Base-by-base conservation (phyloP, 2,888 invertebrate genomes). In the Cryptophagus acutangulus region DNA sequence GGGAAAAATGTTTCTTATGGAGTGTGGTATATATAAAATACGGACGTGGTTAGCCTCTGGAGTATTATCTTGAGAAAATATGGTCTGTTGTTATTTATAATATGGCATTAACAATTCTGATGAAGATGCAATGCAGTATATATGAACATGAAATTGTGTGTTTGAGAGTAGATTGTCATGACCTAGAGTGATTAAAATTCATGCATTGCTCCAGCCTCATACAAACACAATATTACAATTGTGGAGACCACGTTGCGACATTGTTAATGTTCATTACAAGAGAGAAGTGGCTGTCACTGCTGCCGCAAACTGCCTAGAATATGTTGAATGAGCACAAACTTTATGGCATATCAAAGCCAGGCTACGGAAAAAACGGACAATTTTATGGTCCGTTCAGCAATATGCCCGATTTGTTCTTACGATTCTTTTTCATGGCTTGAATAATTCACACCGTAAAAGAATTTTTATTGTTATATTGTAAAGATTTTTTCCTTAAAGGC, bases 341-440 rank as follows among this genome's bases (percentile, higher is more conserved):
- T 50, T 50, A 52, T 41, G 43, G 36, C 33, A 48, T 44, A 38
- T 4, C 8, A 28, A 28, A 10, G 20, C 9, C 6, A 6, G 28
- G 28, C 41, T 36, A 44, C 45, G 41, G 38, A 38, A 39, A 42
- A 29, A 34, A n/a, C 33, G 37, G 44, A 36, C 41, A 40, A 36
- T 46, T 48, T 51, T 46, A 44, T 37, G 36, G 41, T 37, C 20
- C 31, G 51, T 48, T 51, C 51, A 48, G 51, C 51, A 43, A 41
- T 48, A 48, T 45, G 36, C 38, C 15, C 34, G 43, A 47, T 47
- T 45, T 45, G 46, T 43, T 46, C 45, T 29, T 36, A 37, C 33
- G 25, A 41, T 30, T 20, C 39, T 45, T 33, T 44, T 48, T 39
- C 41, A 45, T 48, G 38, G 40, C 40, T 41, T 37, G 48, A 45